These are phyloP conservation scores for Ageneiosus marmoratus DNA, from an alignment of 2,113 vertebrate species.

Conservation along the genomic window DNA sequence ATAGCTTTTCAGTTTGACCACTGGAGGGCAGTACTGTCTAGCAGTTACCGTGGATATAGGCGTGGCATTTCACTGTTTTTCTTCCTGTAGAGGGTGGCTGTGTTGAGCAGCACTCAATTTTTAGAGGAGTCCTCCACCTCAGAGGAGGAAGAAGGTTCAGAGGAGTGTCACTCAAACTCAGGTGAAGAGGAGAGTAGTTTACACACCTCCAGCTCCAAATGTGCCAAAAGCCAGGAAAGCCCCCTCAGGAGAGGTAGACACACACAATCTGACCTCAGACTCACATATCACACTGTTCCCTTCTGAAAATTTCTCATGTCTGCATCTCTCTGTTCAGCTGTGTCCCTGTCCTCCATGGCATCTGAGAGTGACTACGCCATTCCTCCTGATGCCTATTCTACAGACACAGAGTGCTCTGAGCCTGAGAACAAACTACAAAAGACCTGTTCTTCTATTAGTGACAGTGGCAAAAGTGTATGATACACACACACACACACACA, in stretches of 20 bases:
- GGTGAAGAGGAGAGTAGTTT: constrained; percentile 91
- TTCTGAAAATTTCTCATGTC: neutral
- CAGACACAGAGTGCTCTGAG: constrained; percentile 89
- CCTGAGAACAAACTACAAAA: constrained; percentile 93
- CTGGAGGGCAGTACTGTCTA: neutral
- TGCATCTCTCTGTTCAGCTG: constrained; percentile 70
- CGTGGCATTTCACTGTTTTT: constrained; percentile 17
- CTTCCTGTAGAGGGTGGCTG: constrained; percentile 84
- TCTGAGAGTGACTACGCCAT: constrained; percentile 98
- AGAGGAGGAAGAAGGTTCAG: constrained; percentile 82
- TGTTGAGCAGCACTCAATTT: constrained; percentile 87
- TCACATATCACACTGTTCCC: neutral
- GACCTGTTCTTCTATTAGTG: constrained; percentile 82
- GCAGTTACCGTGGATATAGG: neutral
- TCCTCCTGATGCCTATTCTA: constrained; percentile 93
- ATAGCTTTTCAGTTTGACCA: neutral
- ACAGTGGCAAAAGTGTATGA: constrained; percentile 88
- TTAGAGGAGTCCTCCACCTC: constrained; percentile 88
- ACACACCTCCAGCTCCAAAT: constrained; percentile 76
- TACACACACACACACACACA: neutral
- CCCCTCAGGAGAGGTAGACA: constrained; percentile 88
- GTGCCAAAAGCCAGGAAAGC: constrained; percentile 80
- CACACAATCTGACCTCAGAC: neutral
- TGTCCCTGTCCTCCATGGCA: constrained; percentile 90
- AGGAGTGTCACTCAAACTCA: constrained; percentile 79